Conservation (phyloP, 2,797 vertebrate species). For the Catharus ustulatus region DNA sequence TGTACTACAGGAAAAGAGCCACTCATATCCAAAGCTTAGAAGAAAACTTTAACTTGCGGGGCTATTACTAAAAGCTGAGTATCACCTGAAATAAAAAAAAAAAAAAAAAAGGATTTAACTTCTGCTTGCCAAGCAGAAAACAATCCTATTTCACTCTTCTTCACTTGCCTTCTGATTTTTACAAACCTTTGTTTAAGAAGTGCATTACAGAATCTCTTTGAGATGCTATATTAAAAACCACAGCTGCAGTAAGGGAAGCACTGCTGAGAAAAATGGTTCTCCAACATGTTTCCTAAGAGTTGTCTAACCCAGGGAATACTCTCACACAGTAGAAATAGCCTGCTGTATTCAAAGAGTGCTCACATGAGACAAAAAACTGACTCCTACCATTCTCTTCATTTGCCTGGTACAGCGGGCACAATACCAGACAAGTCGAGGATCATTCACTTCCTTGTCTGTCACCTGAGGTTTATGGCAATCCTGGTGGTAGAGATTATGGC, state of each 20-base stretch:
- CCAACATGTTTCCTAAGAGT: not conserved
- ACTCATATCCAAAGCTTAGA: not conserved
- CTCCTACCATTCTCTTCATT: constrained; percentile 97
- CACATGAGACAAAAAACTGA: constrained; percentile 13
- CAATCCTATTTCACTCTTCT: not conserved
- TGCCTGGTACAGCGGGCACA: constrained; percentile 96
- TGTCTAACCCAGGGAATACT: not conserved
- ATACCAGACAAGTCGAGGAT: constrained; percentile 97
- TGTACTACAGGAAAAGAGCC: not conserved
- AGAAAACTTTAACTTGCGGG: not conserved
- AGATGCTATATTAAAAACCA: not conserved
- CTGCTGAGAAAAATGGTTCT: not conserved
- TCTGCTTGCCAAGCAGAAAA: not conserved
- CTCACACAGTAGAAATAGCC: not conserved
- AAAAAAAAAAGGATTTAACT: not conserved
- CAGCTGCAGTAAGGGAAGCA: not conserved
- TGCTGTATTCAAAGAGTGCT: not conserved
- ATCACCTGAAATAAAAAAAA: not conserved
- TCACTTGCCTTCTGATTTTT: not conserved
- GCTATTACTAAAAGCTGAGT: not conserved
- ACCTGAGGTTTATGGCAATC: constrained; percentile 98
- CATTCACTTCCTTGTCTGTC: constrained; percentile 98
- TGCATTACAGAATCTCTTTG: not conserved
- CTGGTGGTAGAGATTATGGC: constrained; percentile 98
- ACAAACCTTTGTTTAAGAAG: not conserved